Evolutionary conservation across 2,888 invertebrate genomes (phyloP).

Genomic region (Linnaemya tessellans): DNA sequence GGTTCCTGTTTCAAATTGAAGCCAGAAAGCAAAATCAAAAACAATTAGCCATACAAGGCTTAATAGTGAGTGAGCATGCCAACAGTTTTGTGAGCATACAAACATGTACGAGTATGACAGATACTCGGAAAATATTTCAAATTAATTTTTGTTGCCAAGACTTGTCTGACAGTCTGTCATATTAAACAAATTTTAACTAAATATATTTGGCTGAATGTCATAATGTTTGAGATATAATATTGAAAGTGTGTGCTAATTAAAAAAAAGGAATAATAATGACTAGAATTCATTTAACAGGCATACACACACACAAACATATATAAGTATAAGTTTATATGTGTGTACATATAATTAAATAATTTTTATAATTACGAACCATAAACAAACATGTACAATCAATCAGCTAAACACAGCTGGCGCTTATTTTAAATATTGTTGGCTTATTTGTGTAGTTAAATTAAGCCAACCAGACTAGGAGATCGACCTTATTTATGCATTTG

Average conservation of each 20-base stretch:
- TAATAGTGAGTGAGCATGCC: slow-evolving; percentile 34
- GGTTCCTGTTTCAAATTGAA: slow-evolving; percentile 60
- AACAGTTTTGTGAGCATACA: neutral
- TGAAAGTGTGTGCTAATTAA: slow-evolving; percentile 21
- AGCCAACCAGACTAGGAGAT: slow-evolving; percentile 3
- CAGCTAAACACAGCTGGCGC: slow-evolving; percentile 61
- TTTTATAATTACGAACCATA: slow-evolving; percentile 9
- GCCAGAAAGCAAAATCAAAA: slow-evolving; percentile 20
- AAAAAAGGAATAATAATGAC: slow-evolving; percentile 14
- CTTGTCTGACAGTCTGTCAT: slow-evolving; percentile 21
- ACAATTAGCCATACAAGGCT: slow-evolving; percentile 59
- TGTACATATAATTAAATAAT: slow-evolving; percentile 15
- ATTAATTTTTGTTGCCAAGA: neutral
- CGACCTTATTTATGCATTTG: neutral
- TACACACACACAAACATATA: too few relatives aligned
- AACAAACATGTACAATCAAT: slow-evolving; percentile 5
- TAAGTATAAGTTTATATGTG: too few relatives aligned
- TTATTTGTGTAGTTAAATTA: slow-evolving; percentile 12
- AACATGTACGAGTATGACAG: neutral
- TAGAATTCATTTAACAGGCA: slow-evolving; percentile 18
- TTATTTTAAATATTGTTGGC: slow-evolving; percentile 46
- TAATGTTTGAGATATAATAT: neutral
- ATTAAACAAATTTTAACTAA: slow-evolving; percentile 19
- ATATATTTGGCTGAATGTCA: slow-evolving; percentile 21
- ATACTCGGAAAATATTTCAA: neutral